Evolutionary conservation across 2,797 vertebrate species (phyloP).

Genomic region (Sphenodon punctatus): DNA sequence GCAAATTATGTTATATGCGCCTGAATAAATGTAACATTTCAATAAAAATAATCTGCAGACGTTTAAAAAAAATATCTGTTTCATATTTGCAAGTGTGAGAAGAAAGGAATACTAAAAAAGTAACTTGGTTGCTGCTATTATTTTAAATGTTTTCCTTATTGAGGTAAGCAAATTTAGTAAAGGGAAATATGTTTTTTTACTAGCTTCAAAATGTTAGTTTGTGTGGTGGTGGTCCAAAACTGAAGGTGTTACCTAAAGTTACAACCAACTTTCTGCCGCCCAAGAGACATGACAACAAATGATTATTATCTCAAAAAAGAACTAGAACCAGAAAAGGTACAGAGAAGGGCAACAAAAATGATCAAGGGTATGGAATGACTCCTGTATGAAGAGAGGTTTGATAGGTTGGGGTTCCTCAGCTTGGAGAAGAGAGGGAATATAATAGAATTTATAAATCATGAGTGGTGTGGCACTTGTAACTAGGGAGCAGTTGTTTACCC

Average conservation of each 20-base stretch:
- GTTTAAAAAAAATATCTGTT: slow-evolving; percentile 13
- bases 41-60: neutral
- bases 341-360: too few relatives aligned
- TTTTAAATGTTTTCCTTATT: slow-evolving; percentile 33
- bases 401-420: too few relatives aligned
- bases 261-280: neutral
- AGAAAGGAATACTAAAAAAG: slow-evolving; percentile 17
- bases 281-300: neutral
- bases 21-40: neutral
- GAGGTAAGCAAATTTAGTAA: slow-evolving; percentile 13
- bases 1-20: neutral
- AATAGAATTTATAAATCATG: too few relatives aligned
- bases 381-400: too few relatives aligned
- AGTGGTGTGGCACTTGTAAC: too few relatives aligned
- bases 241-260: slow-evolving; percentile 9
- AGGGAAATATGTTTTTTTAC: too few relatives aligned
- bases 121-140: slow-evolving; percentile 14
- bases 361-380: too few relatives aligned
- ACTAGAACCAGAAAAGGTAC: too few relatives aligned
- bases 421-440: too few relatives aligned
- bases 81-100: slow-evolving; percentile 47
- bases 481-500: too few relatives aligned
- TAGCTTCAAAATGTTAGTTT: neutral
- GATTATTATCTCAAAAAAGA: neutral
- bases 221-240: slow-evolving; percentile 21